These are phyloP conservation scores for Oreamnos americanus DNA, from an alignment of 2,113 vertebrate species.

Conservation along the genomic window DNA sequence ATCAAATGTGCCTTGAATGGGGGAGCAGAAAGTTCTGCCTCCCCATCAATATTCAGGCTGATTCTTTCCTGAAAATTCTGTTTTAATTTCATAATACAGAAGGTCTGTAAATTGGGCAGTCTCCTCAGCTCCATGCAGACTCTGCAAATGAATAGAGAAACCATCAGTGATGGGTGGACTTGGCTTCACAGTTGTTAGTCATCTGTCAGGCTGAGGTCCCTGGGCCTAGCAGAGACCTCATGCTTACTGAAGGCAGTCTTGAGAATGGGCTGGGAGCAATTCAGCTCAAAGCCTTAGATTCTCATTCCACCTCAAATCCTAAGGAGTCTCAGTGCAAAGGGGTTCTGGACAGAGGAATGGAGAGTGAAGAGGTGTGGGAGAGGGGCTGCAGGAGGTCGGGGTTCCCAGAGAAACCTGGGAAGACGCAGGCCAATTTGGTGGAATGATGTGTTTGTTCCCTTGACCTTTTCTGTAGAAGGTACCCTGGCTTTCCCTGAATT, in stretches of 20 bases:
- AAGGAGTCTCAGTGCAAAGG: neutral
- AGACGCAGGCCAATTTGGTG: neutral
- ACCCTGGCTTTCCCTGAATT: neutral
- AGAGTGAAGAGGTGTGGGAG: neutral
- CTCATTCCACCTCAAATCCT: neutral
- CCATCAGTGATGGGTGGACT: neutral
- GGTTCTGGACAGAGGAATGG: neutral
- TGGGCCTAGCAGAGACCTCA: conserved; percentile 47
- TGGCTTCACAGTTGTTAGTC: conserved; percentile 59
- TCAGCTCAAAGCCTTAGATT: neutral
- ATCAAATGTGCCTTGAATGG: neutral
- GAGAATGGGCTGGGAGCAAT: conserved; percentile 25
- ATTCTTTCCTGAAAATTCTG: neutral
- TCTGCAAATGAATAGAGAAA: neutral
- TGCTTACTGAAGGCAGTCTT: conserved; percentile 63
- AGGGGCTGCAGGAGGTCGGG: neutral
- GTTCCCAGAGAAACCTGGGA: neutral
- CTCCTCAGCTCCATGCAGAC: neutral
- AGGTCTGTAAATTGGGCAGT: neutral
- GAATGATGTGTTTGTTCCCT: neutral
- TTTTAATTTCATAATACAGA: neutral
- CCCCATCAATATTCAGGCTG: neutral
- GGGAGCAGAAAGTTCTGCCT: neutral
- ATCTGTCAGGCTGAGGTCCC: conserved; percentile 37
- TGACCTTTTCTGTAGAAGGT: neutral